Conservation (phyloP, 2,888 invertebrate genomes). For the Agriotes lineatus region DNA sequence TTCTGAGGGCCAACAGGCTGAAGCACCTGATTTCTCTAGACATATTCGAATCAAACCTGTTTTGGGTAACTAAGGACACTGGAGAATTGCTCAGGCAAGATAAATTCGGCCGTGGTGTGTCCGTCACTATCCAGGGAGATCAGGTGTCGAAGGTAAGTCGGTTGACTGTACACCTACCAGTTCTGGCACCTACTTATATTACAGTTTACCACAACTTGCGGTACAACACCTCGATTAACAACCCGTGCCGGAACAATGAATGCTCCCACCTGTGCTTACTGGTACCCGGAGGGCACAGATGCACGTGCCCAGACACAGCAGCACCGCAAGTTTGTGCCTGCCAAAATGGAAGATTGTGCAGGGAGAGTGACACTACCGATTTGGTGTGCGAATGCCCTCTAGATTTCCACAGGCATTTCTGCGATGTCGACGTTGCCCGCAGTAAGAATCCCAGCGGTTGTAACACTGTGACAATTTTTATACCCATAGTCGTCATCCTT, state of each 20-base stretch:
- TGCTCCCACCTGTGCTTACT: conserved; percentile 95
- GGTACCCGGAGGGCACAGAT: conserved; percentile 89
- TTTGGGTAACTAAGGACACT: conserved; percentile 92
- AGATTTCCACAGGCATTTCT: conserved; percentile 80
- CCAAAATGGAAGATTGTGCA: conserved; percentile 88
- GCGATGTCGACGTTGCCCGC: conserved; percentile 76
- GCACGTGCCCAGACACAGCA: conserved; percentile 88
- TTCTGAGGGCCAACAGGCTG: conserved; percentile 80
- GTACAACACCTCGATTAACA: conserved; percentile 81
- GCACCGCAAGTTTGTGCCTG: conserved; percentile 86
- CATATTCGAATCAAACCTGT: conserved; percentile 92
- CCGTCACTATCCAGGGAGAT: conserved; percentile 84
- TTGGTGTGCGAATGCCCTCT: conserved; percentile 80
- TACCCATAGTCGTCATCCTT: conserved; percentile 85
- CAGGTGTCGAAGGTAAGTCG: conserved; percentile 80
- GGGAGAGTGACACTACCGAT: conserved; percentile 69
- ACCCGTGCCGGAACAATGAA: conserved; percentile 77
- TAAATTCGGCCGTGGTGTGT: conserved; percentile 96
- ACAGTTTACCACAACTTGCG: conserved; percentile 86
- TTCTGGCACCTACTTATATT: too few relatives aligned
- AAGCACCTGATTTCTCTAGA: conserved; percentile 90
- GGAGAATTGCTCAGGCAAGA: conserved; percentile 92
- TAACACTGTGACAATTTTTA: conserved; percentile 80
- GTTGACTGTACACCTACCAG: conserved; percentile 18
- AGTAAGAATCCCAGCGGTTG: conserved; percentile 70